These are phyloP conservation scores for Acanthiza pusilla DNA, from an alignment of 2,797 vertebrate species.

Conservation along the genomic window DNA sequence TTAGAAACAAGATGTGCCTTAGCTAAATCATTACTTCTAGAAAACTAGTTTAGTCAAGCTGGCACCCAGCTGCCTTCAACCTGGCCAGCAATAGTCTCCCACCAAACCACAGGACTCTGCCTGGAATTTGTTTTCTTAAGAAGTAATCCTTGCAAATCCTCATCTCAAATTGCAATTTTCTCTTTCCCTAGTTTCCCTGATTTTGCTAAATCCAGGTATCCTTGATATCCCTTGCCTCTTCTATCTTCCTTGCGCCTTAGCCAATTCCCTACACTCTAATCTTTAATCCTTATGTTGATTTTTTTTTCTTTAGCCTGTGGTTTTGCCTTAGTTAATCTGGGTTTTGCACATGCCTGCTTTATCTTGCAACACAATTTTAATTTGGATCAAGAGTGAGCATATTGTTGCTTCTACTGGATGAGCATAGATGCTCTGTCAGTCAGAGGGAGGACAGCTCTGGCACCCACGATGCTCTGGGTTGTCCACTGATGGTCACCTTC, in stretches of 20 bases:
- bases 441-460: not conserved
- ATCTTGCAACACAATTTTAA: not conserved
- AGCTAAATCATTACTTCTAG: not conserved
- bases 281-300: not conserved
- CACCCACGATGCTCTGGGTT: not conserved
- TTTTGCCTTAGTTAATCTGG: not conserved
- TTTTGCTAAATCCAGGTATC: constrained; percentile 7
- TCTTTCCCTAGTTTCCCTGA: not conserved
- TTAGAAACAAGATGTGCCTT: not conserved
- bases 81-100: not conserved
- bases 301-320: not conserved
- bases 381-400: not conserved
- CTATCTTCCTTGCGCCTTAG: not conserved
- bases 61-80: not conserved
- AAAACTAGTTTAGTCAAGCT: not conserved
- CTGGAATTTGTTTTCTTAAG: not conserved
- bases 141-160: constrained; percentile 10
- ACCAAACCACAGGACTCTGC: not conserved
- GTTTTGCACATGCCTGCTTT: not conserved
- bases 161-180: not conserved
- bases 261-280: not conserved
- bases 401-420: not conserved
- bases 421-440: not conserved
- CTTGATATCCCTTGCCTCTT: not conserved
- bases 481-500: not conserved